These are phyloP conservation scores for Hemiscyllium ocellatum DNA, from an alignment of 2,113 vertebrate genomes.

Conservation along the genomic window DNA sequence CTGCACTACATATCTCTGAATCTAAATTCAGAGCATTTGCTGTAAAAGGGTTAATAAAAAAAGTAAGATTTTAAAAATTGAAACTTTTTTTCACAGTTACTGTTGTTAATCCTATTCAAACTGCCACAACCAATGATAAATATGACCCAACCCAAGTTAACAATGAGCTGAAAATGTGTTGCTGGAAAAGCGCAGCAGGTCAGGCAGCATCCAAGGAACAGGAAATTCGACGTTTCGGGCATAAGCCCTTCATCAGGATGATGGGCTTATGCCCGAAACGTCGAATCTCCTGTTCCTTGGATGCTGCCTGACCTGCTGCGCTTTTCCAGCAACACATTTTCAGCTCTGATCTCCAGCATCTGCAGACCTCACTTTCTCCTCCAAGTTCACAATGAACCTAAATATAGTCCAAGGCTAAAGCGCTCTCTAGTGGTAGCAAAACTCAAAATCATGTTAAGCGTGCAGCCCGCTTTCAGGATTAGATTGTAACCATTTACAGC, in stretches of 20 bases:
- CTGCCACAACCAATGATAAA: not conserved
- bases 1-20: too few species aligned
- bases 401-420: not conserved
- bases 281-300: too few species aligned
- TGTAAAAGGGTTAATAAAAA: not conserved
- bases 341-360: too few species aligned
- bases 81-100: not conserved
- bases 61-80: not conserved
- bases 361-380: too few species aligned
- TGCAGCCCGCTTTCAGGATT: not conserved
- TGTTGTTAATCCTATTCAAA: not conserved
- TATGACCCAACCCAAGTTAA: not conserved
- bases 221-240: too few species aligned
- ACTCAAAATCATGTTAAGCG: not conserved
- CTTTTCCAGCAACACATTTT: too few species aligned
- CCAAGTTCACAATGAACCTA: not conserved
- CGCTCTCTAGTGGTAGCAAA: not conserved
- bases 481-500: not conserved
- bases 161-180: too few species aligned
- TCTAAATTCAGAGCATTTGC: not conserved
- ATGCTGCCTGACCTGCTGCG: too few species aligned
- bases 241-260: too few species aligned
- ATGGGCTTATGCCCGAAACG: too few species aligned
- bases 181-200: too few species aligned
- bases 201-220: too few species aligned